Evolutionary conservation across 1,140 invertebrate species (phyloP).

Genomic region (Batillaria attramentaria): DNA sequence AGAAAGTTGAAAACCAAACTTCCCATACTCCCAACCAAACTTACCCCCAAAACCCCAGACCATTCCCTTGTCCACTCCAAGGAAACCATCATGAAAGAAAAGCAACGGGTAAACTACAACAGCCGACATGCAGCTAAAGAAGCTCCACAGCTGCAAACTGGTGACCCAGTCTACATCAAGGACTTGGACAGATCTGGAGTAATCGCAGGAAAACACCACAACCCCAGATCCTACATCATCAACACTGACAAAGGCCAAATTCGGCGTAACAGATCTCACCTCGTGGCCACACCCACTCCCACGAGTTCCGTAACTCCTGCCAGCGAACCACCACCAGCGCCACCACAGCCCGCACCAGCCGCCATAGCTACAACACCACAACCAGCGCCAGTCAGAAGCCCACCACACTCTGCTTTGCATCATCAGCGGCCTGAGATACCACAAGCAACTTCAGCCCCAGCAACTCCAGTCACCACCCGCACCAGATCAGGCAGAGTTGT

Average conservation of each 20-base stretch:
- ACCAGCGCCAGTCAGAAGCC: no score
- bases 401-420: no score
- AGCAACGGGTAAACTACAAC: constrained; percentile 12
- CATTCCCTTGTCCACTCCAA: background rate
- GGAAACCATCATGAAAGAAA: constrained; percentile 12
- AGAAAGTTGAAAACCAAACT: constrained; percentile 37
- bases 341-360: no score
- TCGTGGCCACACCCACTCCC: constrained; percentile 13
- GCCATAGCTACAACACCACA: no score
- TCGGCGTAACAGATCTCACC: constrained; percentile 13
- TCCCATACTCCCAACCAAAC: background rate
- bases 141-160: background rate
- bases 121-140: constrained; percentile 15
- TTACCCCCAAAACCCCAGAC: constrained; percentile 19
- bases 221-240: constrained; percentile 24
- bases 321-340: no score
- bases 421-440: no score
- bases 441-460: no score
- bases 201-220: background rate
- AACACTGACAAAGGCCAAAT: constrained; percentile 10
- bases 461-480: no score
- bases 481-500: no score
- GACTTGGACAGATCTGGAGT: background rate
- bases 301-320: no score
- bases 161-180: constrained; percentile 27